phyloP scores from a whole-genome alignment of 1,140 invertebrate genomes.

The Chelonus insularis region DNA sequence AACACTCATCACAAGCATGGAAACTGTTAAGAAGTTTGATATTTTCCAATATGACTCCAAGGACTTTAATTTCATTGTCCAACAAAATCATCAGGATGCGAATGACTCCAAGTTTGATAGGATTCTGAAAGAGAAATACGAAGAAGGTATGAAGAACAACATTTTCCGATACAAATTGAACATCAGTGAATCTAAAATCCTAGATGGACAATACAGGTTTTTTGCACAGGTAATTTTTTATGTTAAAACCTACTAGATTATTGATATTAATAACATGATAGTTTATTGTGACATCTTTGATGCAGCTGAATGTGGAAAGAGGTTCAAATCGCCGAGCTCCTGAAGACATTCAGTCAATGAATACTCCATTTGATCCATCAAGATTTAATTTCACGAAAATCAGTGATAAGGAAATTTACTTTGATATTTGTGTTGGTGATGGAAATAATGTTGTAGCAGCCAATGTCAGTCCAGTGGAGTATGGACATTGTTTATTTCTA shows the following conservation, averaged over 20 bases:
- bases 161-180: conserved; percentile 50
- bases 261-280: background rate
- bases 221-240: conserved; percentile 50
- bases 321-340: conserved; percentile 64
- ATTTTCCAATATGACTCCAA: no score
- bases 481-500: conserved; percentile 68
- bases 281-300: conserved; percentile 21
- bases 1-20: no score
- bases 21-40: no score
- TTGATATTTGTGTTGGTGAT: conserved; percentile 47
- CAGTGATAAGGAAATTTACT: conserved; percentile 63
- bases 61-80: no score
- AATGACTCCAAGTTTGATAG: conserved; percentile 38
- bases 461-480: conserved; percentile 74
- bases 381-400: conserved; percentile 74
- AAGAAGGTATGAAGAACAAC: conserved; percentile 36
- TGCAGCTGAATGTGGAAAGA: conserved; percentile 70
- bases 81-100: no score
- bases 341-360: conserved; percentile 63
- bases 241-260: conserved; percentile 2
- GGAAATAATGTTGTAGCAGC: conserved; percentile 59
- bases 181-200: conserved; percentile 41
- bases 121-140: conserved; percentile 44
- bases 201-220: conserved; percentile 54
- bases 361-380: conserved; percentile 64